Evolutionary conservation across 2,113 vertebrate genomes (phyloP).

Genomic region (Ahaetulla prasina): DNA sequence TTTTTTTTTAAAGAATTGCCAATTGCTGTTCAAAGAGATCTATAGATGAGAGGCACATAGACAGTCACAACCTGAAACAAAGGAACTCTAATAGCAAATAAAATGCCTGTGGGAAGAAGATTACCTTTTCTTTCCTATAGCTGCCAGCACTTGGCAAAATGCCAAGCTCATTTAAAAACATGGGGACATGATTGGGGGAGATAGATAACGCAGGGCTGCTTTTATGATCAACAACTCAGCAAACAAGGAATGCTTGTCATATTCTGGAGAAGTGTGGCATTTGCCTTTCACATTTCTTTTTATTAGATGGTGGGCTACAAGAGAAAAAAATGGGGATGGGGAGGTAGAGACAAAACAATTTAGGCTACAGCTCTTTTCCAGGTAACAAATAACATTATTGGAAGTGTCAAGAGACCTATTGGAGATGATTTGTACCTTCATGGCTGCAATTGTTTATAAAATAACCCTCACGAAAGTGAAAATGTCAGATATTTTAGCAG

Average conservation of each 20-base stretch:
- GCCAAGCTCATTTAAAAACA: slow-evolving; percentile 22
- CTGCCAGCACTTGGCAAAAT: slow-evolving; percentile 30
- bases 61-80: not conserved
- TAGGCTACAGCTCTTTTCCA: slow-evolving; percentile 29
- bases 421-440: slow-evolving; percentile 40
- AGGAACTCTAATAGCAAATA: not conserved
- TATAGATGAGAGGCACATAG: not conserved
- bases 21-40: not conserved
- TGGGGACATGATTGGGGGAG: slow-evolving; percentile 14
- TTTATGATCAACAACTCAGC: not conserved
- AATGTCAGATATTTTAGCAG: not conserved
- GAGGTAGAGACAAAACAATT: slow-evolving; percentile 22
- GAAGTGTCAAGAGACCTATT: slow-evolving; percentile 41
- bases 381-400: slow-evolving; percentile 50
- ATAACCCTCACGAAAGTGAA: slow-evolving; percentile 4
- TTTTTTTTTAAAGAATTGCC: not conserved
- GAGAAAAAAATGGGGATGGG: not conserved
- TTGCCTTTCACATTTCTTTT: slow-evolving; percentile 41
- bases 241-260: slow-evolving; percentile 20
- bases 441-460: slow-evolving; percentile 37
- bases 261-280: slow-evolving; percentile 34
- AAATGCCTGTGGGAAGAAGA: not conserved
- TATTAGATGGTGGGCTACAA: slow-evolving; percentile 4
- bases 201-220: fast-evolving
- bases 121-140: slow-evolving; percentile 24